Evolutionary conservation across 1,140 invertebrate genomes (phyloP), one percentile per base, ranked within the genome.

Genomic region (Lasioglossum albipes): DNA sequence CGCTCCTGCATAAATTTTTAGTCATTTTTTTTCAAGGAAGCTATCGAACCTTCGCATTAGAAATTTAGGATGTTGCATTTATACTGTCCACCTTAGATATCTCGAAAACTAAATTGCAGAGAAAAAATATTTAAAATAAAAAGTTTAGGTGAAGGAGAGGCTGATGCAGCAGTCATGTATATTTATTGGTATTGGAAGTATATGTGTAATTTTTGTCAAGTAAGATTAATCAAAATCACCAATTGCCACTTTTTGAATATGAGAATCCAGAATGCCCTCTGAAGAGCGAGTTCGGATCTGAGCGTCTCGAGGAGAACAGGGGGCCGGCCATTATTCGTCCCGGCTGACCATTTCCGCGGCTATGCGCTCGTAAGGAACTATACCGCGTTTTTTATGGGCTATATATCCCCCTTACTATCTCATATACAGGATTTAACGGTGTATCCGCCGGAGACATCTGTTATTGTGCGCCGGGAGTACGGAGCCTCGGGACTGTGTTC

Each of bases 331-430:
- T 71, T 78, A 65, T 64, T 64, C 76, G 9, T 54, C 7, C 5
- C 0, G n/a, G 10, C 52, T 49, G 71, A 66, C 71, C 71, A 16
- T 79, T 66, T 74, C 62, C 7, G 7, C 6, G 59, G 64, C 18
- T 6, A 75, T 27, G 42, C 2, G 31, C 36, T 22, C 65, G 36
- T 66, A 78, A 82, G 61, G 42, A 64, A 65, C 67, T 42, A 41
- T 36, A 68, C 41, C 45, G 16, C 27, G 4, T 62, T 61, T 71
- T 75, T 54, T 68, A 76, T 49, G 65, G 66, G 7, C 57, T 42
- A 69, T 81, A 69, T 81, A 62, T 76, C 16, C 31, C 0, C 16
- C 16, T 87, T 79, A 79, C 36, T 74, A 59, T n/a, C 77, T 79
- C 52, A 31, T 79, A 79, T 74, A 79, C 20, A 22, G 62, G 62